A percentile compares a stretch with the other conserved stretches of the same genome.
Conservation (phyloP, 1,140 invertebrate species). For the Oryzaephilus surinamensis region DNA sequence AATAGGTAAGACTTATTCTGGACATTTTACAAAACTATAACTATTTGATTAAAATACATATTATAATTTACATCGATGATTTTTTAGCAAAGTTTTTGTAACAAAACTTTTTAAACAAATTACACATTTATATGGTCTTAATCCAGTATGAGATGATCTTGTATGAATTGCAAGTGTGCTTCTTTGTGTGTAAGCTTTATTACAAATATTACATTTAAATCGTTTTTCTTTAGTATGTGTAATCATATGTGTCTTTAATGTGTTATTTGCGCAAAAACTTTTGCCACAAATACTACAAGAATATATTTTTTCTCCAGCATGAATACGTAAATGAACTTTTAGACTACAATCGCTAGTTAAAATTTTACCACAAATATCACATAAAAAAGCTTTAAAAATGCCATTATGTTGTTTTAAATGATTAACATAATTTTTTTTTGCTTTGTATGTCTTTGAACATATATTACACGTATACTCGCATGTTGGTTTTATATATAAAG, state of each 20-base stretch:
- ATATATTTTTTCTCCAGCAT: too few species aligned
- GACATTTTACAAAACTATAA: too few species aligned
- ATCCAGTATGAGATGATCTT: too few species aligned
- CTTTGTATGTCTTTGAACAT: conserved; percentile 7
- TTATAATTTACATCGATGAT: too few species aligned
- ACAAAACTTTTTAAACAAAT: conserved; percentile 22
- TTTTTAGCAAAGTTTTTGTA: conserved; percentile 16
- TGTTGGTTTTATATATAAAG: conserved; percentile 1
- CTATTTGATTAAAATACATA: too few species aligned
- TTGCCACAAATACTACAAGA: too few species aligned
- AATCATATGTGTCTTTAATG: too few species aligned
- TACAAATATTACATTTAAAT: too few species aligned
- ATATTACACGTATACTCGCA: conserved; percentile 12
- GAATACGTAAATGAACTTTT: conserved; percentile 24
- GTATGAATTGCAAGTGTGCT: too few species aligned
- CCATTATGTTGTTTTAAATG: conserved; percentile 2
- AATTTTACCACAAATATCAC: conserved; percentile 29
- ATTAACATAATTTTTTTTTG: background rate
- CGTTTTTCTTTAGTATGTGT: too few species aligned
- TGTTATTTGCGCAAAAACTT: conserved; percentile 38
- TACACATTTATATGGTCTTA: conserved; percentile 11
- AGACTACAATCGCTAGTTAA: conserved; percentile 23
- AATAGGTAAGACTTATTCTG: too few species aligned
- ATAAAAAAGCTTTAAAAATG: conserved; percentile 26
- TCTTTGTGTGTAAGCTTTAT: too few species aligned